phyloP scores from a whole-genome alignment of 1,140 invertebrate species.

The Drosophila busckii region DNA sequence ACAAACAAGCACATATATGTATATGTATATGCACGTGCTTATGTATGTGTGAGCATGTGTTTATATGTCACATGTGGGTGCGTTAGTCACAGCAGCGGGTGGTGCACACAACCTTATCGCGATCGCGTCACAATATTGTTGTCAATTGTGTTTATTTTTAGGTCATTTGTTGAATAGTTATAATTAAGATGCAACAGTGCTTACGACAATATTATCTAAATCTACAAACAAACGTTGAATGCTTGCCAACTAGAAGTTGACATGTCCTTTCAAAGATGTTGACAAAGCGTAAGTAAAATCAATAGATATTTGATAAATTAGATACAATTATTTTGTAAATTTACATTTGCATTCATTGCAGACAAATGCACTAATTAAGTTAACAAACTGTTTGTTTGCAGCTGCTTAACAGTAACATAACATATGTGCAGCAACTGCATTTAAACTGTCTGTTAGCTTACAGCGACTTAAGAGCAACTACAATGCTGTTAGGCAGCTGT shows the following conservation, averaged over 20 bases:
- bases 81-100: constrained; percentile 19
- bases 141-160: constrained; percentile 48
- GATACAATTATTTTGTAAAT: too few relatives aligned
- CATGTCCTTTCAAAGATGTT: too few relatives aligned
- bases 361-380: too few relatives aligned
- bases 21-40: background rate
- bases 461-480: too few relatives aligned
- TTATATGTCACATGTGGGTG: background rate
- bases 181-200: constrained; percentile 10
- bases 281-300: too few relatives aligned
- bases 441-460: too few relatives aligned
- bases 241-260: background rate
- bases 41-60: background rate
- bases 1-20: background rate
- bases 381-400: too few relatives aligned
- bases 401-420: too few relatives aligned
- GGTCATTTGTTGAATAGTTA: background rate
- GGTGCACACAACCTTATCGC: constrained; percentile 7
- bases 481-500: too few relatives aligned
- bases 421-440: too few relatives aligned
- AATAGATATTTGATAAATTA: too few relatives aligned
- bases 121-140: constrained; percentile 56
- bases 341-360: too few relatives aligned
- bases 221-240: background rate
- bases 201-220: background rate